phyloP scores from a whole-genome alignment of 2,888 invertebrate genomes.

The Calameuta pallipes region DNA sequence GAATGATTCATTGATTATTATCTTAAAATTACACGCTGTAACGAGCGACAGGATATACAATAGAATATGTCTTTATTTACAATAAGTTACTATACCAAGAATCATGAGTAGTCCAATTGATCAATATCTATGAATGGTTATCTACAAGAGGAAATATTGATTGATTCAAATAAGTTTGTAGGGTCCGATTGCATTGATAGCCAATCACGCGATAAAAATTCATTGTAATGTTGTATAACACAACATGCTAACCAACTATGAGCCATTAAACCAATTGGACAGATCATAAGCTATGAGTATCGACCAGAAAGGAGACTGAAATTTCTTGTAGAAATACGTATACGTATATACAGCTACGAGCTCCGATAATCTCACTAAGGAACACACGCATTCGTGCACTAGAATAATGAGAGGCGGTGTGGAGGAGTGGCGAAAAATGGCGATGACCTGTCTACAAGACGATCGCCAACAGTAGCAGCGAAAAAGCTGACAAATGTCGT shows the following conservation, averaged over 20 bases:
- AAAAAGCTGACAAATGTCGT: conserved; percentile 42
- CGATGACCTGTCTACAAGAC: conserved; percentile 37
- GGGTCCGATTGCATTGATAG: not conserved
- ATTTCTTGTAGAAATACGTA: not conserved
- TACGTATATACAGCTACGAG: not conserved
- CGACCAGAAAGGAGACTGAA: not conserved
- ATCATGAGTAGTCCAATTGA: not conserved
- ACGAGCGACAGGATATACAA: not conserved
- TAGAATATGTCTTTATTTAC: not conserved
- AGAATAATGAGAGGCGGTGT: not conserved
- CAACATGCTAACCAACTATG: not conserved
- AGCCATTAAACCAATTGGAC: not conserved
- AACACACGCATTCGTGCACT: not conserved
- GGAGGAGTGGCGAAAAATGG: conserved; percentile 38
- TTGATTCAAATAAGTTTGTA: not conserved
- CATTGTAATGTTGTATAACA: not conserved
- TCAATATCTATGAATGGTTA: not conserved
- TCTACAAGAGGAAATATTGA: not conserved
- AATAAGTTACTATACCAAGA: not conserved
- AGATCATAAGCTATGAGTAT: not conserved
- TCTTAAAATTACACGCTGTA: not conserved
- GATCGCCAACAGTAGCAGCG: conserved; percentile 26
- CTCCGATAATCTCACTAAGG: not conserved
- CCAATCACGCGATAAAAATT: not conserved
- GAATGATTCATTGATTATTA: not conserved